Conservation (phyloP, 1,140 invertebrate genomes). For the Papilio dardanus region DNA sequence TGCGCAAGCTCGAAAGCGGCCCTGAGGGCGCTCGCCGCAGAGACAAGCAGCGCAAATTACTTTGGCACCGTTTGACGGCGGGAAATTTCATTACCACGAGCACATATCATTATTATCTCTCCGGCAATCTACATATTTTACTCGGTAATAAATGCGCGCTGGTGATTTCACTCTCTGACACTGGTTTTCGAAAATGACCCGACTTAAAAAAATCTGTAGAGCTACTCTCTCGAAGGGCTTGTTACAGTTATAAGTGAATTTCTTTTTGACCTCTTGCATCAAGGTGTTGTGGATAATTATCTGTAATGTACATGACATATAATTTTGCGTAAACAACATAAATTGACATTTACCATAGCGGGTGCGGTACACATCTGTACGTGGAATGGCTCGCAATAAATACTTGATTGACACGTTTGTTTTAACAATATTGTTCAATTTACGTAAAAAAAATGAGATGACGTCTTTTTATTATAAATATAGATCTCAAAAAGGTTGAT, state of each 20-base stretch:
- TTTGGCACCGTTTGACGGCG: slow-evolving; percentile 81
- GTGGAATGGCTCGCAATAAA: slow-evolving; percentile 41
- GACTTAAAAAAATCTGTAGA: slow-evolving; percentile 70
- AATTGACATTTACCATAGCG: slow-evolving; percentile 71
- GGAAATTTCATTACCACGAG: slow-evolving; percentile 82
- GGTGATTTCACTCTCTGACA: slow-evolving; percentile 80
- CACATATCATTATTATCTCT: slow-evolving; percentile 82
- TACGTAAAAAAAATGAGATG: neutral
- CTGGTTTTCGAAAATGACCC: slow-evolving; percentile 81
- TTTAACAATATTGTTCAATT: slow-evolving; percentile 33
- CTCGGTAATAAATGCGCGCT: slow-evolving; percentile 75
- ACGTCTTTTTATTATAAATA: neutral
- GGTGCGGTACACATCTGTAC: slow-evolving; percentile 44
- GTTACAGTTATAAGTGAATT: slow-evolving; percentile 81
- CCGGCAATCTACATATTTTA: slow-evolving; percentile 81
- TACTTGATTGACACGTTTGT: slow-evolving; percentile 47
- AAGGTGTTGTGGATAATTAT: slow-evolving; percentile 77
- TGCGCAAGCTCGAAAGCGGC: slow-evolving; percentile 79
- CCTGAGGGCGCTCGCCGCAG: slow-evolving; percentile 74
- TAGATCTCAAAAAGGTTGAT: neutral
- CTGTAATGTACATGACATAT: slow-evolving; percentile 64
- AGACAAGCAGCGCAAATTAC: slow-evolving; percentile 81
- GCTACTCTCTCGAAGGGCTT: slow-evolving; percentile 72
- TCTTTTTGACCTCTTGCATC: slow-evolving; percentile 81
- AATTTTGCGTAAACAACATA: slow-evolving; percentile 76